Evolutionary conservation across 2,797 vertebrate genomes (phyloP).

Genomic region (Rousettus madagascariensis): DNA sequence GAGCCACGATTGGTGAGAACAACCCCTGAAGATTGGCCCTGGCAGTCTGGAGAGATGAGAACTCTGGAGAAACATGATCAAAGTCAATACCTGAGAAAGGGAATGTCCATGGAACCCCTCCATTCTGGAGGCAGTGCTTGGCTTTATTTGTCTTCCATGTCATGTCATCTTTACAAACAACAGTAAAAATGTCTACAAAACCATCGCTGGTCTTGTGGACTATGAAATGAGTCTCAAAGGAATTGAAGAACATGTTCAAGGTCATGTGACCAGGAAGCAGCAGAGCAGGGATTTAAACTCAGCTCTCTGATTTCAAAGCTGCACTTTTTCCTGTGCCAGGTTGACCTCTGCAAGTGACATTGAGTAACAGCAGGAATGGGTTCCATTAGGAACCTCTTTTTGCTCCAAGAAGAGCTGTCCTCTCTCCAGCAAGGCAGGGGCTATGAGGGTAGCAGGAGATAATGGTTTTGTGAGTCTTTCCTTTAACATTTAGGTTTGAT

Average conservation of each 20-base stretch:
- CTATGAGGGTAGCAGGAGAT: not conserved
- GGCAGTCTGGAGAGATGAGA: not conserved
- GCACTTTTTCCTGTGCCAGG: not conserved
- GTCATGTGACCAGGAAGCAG: not conserved
- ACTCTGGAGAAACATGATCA: not conserved
- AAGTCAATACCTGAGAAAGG: not conserved
- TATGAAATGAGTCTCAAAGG: not conserved
- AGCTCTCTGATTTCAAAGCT: not conserved
- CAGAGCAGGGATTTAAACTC: not conserved
- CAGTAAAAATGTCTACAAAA: not conserved
- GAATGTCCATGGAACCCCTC: rapidly evolving
- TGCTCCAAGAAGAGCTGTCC: not conserved
- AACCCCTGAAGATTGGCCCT: not conserved
- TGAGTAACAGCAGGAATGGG: not conserved
- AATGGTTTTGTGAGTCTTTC: not conserved
- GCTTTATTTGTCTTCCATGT: rapidly evolving
- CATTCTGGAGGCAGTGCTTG: not conserved
- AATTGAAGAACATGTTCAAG: not conserved
- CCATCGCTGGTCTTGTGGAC: not conserved
- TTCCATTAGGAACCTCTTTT: not conserved
- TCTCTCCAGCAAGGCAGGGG: not conserved
- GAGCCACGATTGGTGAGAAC: not conserved
- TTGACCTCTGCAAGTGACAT: not conserved
- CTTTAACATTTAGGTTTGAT: not conserved
- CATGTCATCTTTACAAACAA: not conserved